A percentile compares a stretch with the other conserved stretches of the same genome.
Evolutionary conservation across 37 sponge, comb jelly and placozoan species (phyloP).

Genomic region (Tethya wilhelma): DNA sequence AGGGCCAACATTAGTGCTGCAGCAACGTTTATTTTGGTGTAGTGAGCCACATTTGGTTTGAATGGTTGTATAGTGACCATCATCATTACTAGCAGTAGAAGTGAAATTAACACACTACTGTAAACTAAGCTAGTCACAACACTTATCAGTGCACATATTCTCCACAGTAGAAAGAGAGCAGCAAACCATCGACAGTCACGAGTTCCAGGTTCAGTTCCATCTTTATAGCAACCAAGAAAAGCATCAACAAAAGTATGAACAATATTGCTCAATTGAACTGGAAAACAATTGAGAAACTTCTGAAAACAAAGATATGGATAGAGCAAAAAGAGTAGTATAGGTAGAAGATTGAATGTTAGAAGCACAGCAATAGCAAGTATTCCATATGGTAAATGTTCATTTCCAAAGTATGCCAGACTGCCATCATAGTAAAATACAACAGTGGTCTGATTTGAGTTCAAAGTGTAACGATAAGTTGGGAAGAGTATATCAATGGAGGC

Average conservation of each 20-base stretch:
- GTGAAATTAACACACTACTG: too few relatives aligned
- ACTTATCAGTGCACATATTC: too few relatives aligned
- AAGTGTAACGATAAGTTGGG: background rate
- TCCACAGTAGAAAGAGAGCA: slow-evolving; percentile 49
- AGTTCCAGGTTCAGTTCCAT: slow-evolving; percentile 35
- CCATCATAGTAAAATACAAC: slow-evolving; percentile 35
- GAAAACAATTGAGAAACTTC: background rate
- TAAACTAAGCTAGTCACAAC: too few relatives aligned
- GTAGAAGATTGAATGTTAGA: slow-evolving; percentile 7
- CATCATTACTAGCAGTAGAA: too few relatives aligned
- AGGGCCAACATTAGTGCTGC: background rate
- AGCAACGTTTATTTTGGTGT: background rate
- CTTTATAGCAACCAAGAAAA: slow-evolving; percentile 61
- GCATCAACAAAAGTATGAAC: slow-evolving; percentile 36
- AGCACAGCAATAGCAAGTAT: slow-evolving; percentile 16
- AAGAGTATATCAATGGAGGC: slow-evolving; percentile 32
- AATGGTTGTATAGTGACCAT: too few relatives aligned
- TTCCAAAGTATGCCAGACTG: slow-evolving; percentile 16
- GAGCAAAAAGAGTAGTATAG: slow-evolving; percentile 41
- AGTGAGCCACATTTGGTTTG: background rate
- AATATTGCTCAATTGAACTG: background rate
- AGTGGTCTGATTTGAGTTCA: too few relatives aligned
- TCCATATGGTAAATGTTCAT: slow-evolving; percentile 24
- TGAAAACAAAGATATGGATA: slow-evolving; percentile 24
- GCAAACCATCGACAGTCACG: slow-evolving; percentile 56